Evolutionary conservation across 2,113 vertebrate species (phyloP), one percentile per base, ranked within the genome.

Genomic region (Nerophis ophidion): DNA sequence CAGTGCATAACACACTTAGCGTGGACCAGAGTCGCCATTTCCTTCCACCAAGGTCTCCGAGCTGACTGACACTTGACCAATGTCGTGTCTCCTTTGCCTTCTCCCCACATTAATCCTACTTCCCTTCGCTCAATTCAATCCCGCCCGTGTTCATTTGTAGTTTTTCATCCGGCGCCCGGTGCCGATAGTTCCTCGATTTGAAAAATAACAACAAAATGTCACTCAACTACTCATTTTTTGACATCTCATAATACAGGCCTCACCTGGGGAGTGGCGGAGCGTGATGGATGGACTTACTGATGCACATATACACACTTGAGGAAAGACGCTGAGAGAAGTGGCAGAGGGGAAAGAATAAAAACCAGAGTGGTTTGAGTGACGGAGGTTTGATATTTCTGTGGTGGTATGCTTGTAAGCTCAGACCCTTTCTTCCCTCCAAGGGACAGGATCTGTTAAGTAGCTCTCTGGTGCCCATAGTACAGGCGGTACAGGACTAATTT

Each of bases 391-490:
- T 88, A 88, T 88, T 86, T 88, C 82, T 77, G 69, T 73, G 77
- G 83, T 80, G 61, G 57, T 82, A 81, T 75, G 83, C 85, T 84
- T 86, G 86, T 87, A 86, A 84, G 86, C 83, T 84, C 79, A 86
- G 84, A 82, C 83, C 77, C 71, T 88, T 88, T 81, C 81, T 77
- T 83, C 78, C 86, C 86, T 88, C 75, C 68, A 66, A 87, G 84
- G 83, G 84, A 84, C 83, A 81, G 80, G 82, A 79, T 84, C 79
- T 52, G 86, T 85, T 88, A 84, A 87, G 86, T 84, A 84, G 83
- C 84, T 85, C 83, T 87, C 78, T 74, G 63, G 75, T 82, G 81
- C 81, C 80, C 72, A 80, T 75, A 84, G 81, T 86, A 79, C 74
- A 81, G 83, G 74, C 81, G 77, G 80, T 75, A 71, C 81, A 61